Evolutionary conservation across 2,888 invertebrate species (phyloP), one percentile per base, ranked within the genome.

Genomic region (Polia nebulosa): DNA sequence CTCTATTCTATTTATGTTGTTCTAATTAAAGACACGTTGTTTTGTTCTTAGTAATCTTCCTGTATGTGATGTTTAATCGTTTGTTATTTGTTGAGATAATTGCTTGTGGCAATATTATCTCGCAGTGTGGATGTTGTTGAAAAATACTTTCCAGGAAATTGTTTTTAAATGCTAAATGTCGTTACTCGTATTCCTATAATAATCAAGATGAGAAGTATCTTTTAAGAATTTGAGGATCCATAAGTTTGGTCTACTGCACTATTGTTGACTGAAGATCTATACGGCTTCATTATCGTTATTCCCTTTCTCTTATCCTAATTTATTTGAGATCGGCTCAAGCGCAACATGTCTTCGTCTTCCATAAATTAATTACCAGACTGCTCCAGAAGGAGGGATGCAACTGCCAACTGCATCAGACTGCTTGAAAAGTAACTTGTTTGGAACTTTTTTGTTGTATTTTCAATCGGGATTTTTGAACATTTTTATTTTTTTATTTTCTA

Each of bases 21-120:
- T 63, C 41, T 56, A 56, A 77, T 60, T 60, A 71, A 68, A 61
- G 41, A 47, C 41, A 61, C 32, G 25, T 58, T 70, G 47, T 70
- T 58, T 70, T 75, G 29, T 55, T 44, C 47, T 32, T 5, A 25
- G 61, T 58, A 70, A 59, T 63, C 34, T 51, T 71, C 22, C 20
- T 49, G 45, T 44, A n/a, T 61, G 32, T 22, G 34, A 32, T 25
- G 20, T 34, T 29, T 45, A 52, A 25, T 73, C 7, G 27, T 25
- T 70, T n/a, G 17, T 55, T 61, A 20, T 58, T 69, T 61, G 45
- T 52, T 47, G 39, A 27, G 22, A 29, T 52, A 57, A 57, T 56
- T 57, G 20, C 29, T 63, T 15, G 41, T 36, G 52, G 39, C 55
- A 56, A 55, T 49, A 47, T 53, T 68, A 44, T 45, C 11, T 34